Conservation (phyloP, 1,140 invertebrate species). For the Temnothorax curvispinosus region DNA sequence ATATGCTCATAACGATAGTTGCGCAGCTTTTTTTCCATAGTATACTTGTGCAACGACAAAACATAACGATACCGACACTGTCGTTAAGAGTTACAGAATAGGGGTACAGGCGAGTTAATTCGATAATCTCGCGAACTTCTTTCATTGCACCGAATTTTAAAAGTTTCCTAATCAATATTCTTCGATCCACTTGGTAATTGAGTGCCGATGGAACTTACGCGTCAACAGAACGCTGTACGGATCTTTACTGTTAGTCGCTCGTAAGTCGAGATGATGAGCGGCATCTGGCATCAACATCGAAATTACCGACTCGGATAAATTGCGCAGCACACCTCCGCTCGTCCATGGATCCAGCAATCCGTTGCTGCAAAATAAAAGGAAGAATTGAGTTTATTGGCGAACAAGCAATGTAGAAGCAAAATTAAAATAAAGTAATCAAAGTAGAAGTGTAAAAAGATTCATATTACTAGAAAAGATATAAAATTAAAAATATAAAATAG, state of each 20-base stretch:
- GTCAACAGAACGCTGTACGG: constrained; percentile 90
- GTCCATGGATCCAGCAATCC: constrained; percentile 97
- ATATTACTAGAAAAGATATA: neutral
- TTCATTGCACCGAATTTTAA: neutral
- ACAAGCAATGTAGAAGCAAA: neutral
- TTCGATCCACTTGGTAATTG: constrained; percentile 87
- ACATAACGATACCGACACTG: too few relatives aligned
- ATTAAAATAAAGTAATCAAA: neutral
- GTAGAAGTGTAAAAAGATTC: neutral
- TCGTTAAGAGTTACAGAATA: too few relatives aligned
- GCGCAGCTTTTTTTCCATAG: too few relatives aligned
- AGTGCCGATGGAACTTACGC: constrained; percentile 88
- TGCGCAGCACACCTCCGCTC: constrained; percentile 93
- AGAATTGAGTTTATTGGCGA: neutral
- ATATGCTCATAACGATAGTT: too few relatives aligned
- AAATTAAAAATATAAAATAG: constrained; percentile 15
- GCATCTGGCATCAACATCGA: constrained; percentile 94
- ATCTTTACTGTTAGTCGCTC: constrained; percentile 90
- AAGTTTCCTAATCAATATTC: constrained; percentile 60
- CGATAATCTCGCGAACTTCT: neutral
- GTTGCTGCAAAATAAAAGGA: constrained; percentile 88
- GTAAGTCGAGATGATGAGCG: constrained; percentile 97
- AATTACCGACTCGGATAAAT: constrained; percentile 88
- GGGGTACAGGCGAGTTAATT: neutral
- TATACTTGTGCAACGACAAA: too few relatives aligned